phyloP scores from a whole-genome alignment of 2,888 invertebrate species.

The Athalia cordata region DNA sequence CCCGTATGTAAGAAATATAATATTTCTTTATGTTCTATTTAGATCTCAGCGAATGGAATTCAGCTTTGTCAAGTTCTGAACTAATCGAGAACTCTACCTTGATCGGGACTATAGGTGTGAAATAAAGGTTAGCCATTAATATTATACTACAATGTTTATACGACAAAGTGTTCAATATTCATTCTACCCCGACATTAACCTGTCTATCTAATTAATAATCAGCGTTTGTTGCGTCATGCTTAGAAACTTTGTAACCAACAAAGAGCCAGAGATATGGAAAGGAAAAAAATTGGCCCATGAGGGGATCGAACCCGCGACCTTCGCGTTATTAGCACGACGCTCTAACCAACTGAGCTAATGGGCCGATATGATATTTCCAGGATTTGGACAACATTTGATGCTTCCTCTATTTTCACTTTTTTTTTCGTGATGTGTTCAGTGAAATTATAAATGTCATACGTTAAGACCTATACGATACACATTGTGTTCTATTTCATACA shows the following conservation, averaged over 20 bases:
- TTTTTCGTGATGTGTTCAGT: background rate
- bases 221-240: no score
- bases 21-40: background rate
- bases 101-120: background rate
- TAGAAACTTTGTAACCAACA: background rate
- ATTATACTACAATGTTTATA: no score
- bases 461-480: no score
- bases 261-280: background rate
- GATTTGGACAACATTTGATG: background rate
- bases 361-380: constrained; percentile 52
- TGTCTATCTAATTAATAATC: background rate
- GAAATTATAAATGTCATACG: background rate
- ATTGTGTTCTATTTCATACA: no score
- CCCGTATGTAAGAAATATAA: background rate
- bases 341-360: constrained; percentile 72
- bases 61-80: constrained; percentile 20
- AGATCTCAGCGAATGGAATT: background rate
- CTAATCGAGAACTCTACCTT: constrained; percentile 7
- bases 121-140: no score
- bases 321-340: constrained; percentile 73
- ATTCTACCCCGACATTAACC: no score
- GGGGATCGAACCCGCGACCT: constrained; percentile 72
- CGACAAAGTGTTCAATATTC: no score
- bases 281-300: constrained; percentile 65
- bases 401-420: background rate